A percentile compares a stretch with the other conserved stretches of the same genome.
Evolutionary conservation across 1,140 invertebrate species (phyloP).

Genomic region (Metopolophium dirhodum): DNA sequence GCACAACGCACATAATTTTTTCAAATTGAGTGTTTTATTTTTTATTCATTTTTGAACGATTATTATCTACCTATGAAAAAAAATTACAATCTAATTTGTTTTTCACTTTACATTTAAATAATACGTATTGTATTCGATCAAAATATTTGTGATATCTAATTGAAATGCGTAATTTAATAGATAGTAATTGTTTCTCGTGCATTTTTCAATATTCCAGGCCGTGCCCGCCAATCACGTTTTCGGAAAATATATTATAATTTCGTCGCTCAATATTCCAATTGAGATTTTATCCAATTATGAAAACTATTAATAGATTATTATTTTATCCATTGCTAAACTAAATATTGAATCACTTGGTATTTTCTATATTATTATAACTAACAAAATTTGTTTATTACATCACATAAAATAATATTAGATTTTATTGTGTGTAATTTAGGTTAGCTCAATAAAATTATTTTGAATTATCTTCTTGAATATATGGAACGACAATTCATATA

Average conservation of each 20-base stretch:
- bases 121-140: background rate
- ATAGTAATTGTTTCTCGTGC: background rate
- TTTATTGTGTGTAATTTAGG: background rate
- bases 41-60: too few species aligned
- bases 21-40: too few species aligned
- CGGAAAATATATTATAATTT: too few species aligned
- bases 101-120: too few species aligned
- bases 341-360: background rate
- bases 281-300: too few species aligned
- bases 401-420: background rate
- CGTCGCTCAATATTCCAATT: too few species aligned
- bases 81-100: too few species aligned
- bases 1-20: too few species aligned
- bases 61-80: too few species aligned
- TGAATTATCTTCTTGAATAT: background rate
- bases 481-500: background rate
- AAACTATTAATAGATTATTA: too few species aligned
- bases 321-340: background rate
- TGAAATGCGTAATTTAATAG: background rate
- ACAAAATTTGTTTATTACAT: background rate
- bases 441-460: background rate
- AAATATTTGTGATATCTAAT: background rate
- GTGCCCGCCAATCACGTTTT: too few species aligned
- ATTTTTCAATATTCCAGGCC: too few species aligned
- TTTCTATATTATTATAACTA: background rate